phyloP scores from a whole-genome alignment of 2,888 invertebrate species.

The Rotaria socialis region DNA sequence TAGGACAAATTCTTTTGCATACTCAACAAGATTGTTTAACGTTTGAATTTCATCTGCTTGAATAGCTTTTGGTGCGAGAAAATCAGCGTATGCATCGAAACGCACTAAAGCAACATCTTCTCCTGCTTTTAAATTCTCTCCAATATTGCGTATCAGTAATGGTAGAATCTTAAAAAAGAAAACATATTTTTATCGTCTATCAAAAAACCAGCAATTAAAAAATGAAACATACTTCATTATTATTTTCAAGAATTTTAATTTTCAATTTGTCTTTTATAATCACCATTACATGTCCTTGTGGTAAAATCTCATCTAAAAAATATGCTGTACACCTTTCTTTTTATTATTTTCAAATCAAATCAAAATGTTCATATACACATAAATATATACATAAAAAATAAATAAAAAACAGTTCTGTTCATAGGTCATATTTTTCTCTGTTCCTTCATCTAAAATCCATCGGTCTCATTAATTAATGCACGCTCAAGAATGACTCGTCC shows the following conservation, averaged over 20 bases:
- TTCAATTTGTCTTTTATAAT: conserved; percentile 9
- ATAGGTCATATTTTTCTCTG: neutral
- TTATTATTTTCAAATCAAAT: no score
- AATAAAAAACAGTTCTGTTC: neutral
- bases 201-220: neutral
- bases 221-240: neutral
- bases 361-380: neutral
- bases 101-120: conserved; percentile 74
- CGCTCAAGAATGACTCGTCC: conserved; percentile 90
- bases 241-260: conserved; percentile 13
- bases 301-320: neutral
- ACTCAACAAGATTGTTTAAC: neutral
- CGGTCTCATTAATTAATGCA: conserved; percentile 87
- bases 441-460: conserved; percentile 64
- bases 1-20: neutral
- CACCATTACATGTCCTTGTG: neutral
- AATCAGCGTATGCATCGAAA: conserved; percentile 86
- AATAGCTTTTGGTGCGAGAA: conserved; percentile 76
- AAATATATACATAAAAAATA: neutral
- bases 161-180: neutral
- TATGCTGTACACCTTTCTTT: no score
- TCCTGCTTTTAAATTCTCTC: neutral
- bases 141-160: neutral
- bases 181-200: neutral
- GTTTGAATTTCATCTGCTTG: conserved; percentile 65